Evolutionary conservation across 2,888 invertebrate species (phyloP).

Genomic region (Drosophila paranaensis): DNA sequence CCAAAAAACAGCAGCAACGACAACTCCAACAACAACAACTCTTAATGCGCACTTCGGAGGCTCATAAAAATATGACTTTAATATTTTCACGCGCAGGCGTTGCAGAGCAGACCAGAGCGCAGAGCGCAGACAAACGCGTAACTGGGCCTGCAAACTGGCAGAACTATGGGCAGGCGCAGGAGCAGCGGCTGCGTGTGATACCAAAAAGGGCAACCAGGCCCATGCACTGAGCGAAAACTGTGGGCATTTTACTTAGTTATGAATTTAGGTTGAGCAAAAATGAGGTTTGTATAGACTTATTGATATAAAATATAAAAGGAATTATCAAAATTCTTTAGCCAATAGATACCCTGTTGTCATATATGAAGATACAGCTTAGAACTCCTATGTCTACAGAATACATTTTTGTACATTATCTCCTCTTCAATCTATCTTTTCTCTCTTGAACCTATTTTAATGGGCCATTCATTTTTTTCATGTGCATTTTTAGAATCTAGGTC

Average conservation of each 20-base stretch:
- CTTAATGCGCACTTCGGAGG: slow-evolving; percentile 76
- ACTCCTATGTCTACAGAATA: not conserved
- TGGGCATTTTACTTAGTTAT: not conserved
- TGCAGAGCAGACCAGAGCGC: slow-evolving; percentile 36
- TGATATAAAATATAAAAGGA: too few species aligned
- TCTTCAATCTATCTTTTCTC: too few species aligned
- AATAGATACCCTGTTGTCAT: too few species aligned
- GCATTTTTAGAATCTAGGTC: slow-evolving; percentile 24
- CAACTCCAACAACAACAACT: slow-evolving; percentile 35
- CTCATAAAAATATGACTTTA: slow-evolving; percentile 82
- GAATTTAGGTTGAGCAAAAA: too few species aligned
- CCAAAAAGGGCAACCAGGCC: slow-evolving; percentile 51
- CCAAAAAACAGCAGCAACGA: slow-evolving; percentile 36
- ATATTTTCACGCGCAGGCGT: slow-evolving; percentile 81
- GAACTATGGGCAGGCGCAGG: slow-evolving; percentile 6
- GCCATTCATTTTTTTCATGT: slow-evolving; percentile 26
- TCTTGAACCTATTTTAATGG: not conserved
- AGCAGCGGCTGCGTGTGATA: slow-evolving; percentile 18
- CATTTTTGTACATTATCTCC: not conserved
- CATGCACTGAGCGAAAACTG: slow-evolving; percentile 35
- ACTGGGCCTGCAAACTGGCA: slow-evolving; percentile 7
- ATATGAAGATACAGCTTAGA: too few species aligned
- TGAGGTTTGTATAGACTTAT: too few species aligned
- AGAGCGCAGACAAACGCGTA: slow-evolving; percentile 27
- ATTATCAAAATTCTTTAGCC: too few species aligned